Percentiles rank a stretch among this genome's conserved stretches.
phyloP scores from a whole-genome alignment of 2,888 invertebrate genomes.

The Eupeodes luniger region DNA sequence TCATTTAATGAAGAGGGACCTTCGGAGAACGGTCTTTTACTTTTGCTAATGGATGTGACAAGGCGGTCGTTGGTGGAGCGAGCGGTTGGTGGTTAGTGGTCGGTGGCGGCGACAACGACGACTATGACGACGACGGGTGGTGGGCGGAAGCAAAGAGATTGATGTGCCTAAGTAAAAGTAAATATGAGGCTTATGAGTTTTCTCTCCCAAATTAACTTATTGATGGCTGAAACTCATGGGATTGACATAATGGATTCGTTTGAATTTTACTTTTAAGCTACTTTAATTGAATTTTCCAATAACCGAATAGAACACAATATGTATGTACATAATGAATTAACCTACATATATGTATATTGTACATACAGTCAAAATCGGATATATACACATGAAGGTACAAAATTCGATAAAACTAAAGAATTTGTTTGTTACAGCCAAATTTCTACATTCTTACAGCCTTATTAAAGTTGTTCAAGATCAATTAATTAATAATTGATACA shows the following conservation, averaged over 20 bases:
- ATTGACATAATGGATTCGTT: not conserved
- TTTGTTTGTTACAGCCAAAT: too few species aligned
- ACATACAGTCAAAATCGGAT: too few species aligned
- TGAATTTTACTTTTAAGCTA: not conserved
- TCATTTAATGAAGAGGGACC: conserved; percentile 34
- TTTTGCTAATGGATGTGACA: not conserved
- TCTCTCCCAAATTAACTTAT: conserved; percentile 24
- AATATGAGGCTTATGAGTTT: conserved; percentile 20
- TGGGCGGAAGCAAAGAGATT: too few species aligned
- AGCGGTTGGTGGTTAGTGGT: too few species aligned
- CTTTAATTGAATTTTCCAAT: not conserved
- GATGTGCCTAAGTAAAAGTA: not conserved
- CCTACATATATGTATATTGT: too few species aligned
- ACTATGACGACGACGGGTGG: not conserved
- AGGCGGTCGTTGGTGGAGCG: not conserved
- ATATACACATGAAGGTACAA: too few species aligned
- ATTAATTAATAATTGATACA: too few species aligned
- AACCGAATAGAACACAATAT: not conserved
- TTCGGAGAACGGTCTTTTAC: not conserved
- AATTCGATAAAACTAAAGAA: too few species aligned
- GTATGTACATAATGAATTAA: too few species aligned
- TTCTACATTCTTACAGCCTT: too few species aligned
- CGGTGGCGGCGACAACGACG: too few species aligned
- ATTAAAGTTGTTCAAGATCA: too few species aligned
- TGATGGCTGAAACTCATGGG: not conserved